Evolutionary conservation across 1,140 invertebrate species (phyloP).

Genomic region (Adelges cooleyi): DNA sequence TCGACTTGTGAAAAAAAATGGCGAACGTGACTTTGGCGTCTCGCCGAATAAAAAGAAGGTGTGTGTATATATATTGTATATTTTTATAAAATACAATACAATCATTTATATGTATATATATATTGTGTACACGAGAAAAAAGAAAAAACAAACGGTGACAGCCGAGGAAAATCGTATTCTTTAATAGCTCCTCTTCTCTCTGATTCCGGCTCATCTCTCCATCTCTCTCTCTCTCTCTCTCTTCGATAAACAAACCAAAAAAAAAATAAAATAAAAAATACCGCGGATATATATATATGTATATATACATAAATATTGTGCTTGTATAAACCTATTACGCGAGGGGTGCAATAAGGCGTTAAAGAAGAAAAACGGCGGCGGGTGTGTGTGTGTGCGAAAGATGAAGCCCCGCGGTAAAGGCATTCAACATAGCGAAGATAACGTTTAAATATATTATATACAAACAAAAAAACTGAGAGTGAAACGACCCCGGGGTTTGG

Average conservation of each 20-base stretch:
- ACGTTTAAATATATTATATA: conserved; percentile 29
- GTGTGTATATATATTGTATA: too few relatives aligned
- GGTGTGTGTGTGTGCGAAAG: neutral
- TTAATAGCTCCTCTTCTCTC: neutral
- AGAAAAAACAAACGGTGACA: too few relatives aligned
- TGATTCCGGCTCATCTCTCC: neutral
- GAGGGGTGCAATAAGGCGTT: conserved; percentile 29
- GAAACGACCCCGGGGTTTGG: conserved; percentile 4
- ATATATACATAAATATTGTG: neutral
- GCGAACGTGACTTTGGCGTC: too few relatives aligned
- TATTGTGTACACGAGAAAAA: too few relatives aligned
- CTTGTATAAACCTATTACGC: neutral
- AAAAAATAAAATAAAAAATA: neutral
- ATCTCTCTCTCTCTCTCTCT: neutral
- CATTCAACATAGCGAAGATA: conserved; percentile 24
- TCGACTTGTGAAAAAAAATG: too few relatives aligned
- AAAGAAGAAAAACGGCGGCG: conserved; percentile 25
- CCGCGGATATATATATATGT: neutral
- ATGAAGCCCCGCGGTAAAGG: conserved; percentile 4
- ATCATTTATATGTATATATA: too few relatives aligned
- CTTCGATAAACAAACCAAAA: neutral
- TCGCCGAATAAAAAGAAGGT: too few relatives aligned
- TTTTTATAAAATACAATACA: too few relatives aligned
- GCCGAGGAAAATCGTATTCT: too few relatives aligned
- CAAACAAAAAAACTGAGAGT: conserved; percentile 27